Conservation (phyloP, 2,888 invertebrate species). For the Xanthia icteritia region DNA sequence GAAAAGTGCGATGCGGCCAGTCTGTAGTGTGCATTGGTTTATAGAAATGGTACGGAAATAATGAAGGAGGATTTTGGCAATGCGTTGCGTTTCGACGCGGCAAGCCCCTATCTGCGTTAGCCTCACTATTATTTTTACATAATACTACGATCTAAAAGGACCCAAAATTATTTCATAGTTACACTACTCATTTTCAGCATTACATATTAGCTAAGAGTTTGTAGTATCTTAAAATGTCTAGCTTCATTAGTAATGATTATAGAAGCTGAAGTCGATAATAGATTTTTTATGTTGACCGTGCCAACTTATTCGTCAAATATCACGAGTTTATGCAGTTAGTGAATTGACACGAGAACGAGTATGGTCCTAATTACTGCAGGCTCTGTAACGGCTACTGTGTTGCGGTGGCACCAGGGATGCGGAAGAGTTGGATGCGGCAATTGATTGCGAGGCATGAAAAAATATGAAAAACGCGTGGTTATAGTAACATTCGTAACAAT, state of each 20-base stretch:
- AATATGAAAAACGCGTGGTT: neutral
- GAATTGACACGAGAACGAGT: conserved; percentile 48
- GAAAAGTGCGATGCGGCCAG: neutral
- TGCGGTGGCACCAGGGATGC: neutral
- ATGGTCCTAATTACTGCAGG: conserved; percentile 52
- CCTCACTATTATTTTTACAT: neutral
- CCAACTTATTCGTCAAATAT: conserved; percentile 30
- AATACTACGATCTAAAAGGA: neutral
- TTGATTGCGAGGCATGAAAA: neutral
- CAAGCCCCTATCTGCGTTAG: neutral
- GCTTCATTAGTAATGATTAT: neutral
- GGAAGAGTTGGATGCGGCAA: conserved; percentile 12
- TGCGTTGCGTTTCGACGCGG: neutral
- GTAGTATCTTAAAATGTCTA: neutral
- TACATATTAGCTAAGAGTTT: neutral
- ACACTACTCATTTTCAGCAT: neutral
- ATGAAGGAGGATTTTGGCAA: neutral
- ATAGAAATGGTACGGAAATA: neutral
- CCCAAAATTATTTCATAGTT: neutral
- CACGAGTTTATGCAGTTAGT: conserved; percentile 47
- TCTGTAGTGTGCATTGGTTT: neutral
- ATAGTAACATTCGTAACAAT: neutral
- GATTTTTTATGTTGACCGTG: neutral
- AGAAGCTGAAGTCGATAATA: neutral
- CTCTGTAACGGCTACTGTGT: conserved; percentile 35